phyloP scores from a whole-genome alignment of 1,140 invertebrate species.

The Heliconius hermathena region DNA sequence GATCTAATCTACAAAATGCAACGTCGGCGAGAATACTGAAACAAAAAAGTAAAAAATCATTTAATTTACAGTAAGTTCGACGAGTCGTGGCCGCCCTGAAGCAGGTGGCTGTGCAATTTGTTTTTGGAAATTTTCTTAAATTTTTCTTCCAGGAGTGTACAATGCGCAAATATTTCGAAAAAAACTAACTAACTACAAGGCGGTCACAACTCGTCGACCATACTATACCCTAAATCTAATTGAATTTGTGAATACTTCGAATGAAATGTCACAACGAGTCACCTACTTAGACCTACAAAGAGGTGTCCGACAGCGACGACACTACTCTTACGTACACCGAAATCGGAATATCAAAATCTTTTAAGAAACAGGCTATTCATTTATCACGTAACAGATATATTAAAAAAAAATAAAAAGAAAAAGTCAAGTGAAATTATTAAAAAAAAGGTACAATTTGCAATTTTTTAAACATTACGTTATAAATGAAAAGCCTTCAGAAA shows the following conservation, averaged over 20 bases:
- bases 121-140: no score
- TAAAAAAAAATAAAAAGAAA: background rate
- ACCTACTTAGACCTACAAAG: constrained; percentile 69
- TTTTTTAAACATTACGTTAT: background rate
- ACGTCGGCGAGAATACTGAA: constrained; percentile 64
- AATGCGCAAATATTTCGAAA: no score
- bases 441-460: background rate
- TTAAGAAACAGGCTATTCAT: constrained; percentile 4
- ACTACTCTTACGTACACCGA: constrained; percentile 51
- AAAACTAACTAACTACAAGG: no score
- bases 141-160: no score
- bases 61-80: background rate
- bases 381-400: background rate
- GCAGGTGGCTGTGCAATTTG: no score
- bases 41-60: background rate
- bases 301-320: constrained; percentile 53
- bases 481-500: background rate
- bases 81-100: no score
- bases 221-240: constrained; percentile 15
- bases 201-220: no score
- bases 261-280: constrained; percentile 44
- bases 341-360: constrained; percentile 1
- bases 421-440: background rate
- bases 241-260: constrained; percentile 29
- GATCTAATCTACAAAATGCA: constrained; percentile 66